Evolutionary conservation across 2,113 vertebrate species (phyloP).

Genomic region (Larimichthys polyactis): DNA sequence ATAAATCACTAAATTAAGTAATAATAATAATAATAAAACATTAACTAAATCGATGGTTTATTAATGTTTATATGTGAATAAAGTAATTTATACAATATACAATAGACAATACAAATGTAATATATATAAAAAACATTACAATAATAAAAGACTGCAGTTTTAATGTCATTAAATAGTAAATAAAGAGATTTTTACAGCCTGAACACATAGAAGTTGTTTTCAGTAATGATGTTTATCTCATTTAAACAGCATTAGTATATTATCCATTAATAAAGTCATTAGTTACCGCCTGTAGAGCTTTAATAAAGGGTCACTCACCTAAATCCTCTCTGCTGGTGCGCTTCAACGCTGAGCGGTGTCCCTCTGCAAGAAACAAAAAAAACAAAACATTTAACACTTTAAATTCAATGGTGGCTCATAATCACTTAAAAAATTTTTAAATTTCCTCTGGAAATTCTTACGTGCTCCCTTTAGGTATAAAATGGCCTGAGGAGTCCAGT

Average conservation of each 20-base stretch:
- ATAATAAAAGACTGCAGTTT: background rate
- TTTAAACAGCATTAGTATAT: background rate
- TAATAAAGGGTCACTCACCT: constrained; percentile 31
- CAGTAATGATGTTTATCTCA: background rate
- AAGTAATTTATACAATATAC: background rate
- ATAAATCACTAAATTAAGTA: no score
- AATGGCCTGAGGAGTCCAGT: constrained; percentile 78
- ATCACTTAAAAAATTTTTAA: background rate
- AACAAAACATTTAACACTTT: background rate
- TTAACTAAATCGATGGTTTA: no score
- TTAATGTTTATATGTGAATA: background rate
- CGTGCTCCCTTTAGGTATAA: constrained; percentile 76
- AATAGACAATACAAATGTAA: no score
- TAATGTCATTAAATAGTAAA: background rate
- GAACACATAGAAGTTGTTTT: background rate
- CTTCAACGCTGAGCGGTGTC: constrained; percentile 58
- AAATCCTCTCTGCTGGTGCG: constrained; percentile 54
- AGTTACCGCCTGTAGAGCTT: background rate
- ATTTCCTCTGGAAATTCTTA: constrained; percentile 35
- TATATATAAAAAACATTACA: no score
- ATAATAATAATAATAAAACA: background rate
- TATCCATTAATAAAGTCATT: background rate
- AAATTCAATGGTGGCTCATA: background rate
- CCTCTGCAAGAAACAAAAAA: constrained; percentile 38
- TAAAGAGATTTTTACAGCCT: background rate